Conservation (phyloP, 1,140 invertebrate species). For the Heliconius nattereri region DNA sequence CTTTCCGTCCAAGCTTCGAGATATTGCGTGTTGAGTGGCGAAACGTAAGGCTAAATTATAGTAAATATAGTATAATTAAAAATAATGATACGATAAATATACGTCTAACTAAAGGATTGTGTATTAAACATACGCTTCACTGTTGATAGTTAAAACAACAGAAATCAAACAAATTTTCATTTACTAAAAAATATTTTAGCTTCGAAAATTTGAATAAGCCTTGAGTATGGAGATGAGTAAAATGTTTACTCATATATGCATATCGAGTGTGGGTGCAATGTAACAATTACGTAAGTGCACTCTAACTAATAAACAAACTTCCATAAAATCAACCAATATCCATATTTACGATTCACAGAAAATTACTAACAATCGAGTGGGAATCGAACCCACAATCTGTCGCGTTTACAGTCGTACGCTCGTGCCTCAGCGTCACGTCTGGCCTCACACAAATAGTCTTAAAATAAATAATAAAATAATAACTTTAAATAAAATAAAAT, state of each 20-base stretch:
- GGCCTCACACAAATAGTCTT: neutral
- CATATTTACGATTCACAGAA: neutral
- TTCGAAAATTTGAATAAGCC: neutral
- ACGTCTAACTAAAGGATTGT: no score
- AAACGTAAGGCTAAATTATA: no score
- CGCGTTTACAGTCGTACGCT: no score
- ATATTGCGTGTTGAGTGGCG: neutral
- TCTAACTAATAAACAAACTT: neutral
- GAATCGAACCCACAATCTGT: no score
- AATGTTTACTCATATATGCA: neutral
- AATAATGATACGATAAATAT: no score
- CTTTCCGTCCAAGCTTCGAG: neutral
- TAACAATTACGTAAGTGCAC: constrained; percentile 7
- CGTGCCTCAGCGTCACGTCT: neutral
- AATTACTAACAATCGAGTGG: neutral
- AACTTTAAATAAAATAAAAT: no score
- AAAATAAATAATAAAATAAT: neutral
- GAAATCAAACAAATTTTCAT: no score
- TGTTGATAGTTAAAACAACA: no score
- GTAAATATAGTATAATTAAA: no score
- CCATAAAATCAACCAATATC: neutral
- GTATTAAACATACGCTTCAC: no score
- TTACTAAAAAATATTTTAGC: no score
- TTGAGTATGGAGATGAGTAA: neutral
- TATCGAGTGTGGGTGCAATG: neutral